phyloP scores from a whole-genome alignment of 2,888 invertebrate genomes.

The Volucella inflata region DNA sequence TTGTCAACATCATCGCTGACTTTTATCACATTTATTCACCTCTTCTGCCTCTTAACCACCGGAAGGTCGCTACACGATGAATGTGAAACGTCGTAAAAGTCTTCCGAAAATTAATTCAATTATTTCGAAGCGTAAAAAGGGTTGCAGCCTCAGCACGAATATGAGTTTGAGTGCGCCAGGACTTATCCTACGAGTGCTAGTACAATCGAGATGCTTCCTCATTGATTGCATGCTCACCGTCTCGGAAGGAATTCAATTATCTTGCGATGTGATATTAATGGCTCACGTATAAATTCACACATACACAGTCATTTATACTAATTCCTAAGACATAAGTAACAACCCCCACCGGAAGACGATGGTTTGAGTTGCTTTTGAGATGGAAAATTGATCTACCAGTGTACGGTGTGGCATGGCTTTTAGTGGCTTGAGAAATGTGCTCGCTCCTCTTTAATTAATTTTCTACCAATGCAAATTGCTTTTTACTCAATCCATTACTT shows the following conservation, averaged over 20 bases:
- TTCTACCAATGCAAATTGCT: slow-evolving; percentile 34
- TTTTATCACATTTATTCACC: slow-evolving; percentile 37
- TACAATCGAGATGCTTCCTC: slow-evolving; percentile 16
- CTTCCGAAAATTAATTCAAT: slow-evolving; percentile 63
- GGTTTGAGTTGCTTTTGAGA: not conserved
- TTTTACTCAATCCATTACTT: not conserved
- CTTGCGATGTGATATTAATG: slow-evolving; percentile 58
- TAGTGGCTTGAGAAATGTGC: slow-evolving; percentile 13
- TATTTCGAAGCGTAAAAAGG: slow-evolving; percentile 50
- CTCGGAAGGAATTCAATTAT: slow-evolving; percentile 66
- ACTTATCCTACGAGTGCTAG: not conserved
- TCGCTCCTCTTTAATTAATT: slow-evolving; percentile 33
- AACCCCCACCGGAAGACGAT: not conserved
- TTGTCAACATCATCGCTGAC: slow-evolving; percentile 23
- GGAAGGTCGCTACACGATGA: slow-evolving; percentile 39
- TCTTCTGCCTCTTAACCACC: not conserved
- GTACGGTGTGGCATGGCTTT: not conserved
- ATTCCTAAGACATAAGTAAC: slow-evolving; percentile 19
- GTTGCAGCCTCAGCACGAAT: slow-evolving; percentile 6
- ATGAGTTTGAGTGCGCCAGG: not conserved
- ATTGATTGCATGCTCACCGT: slow-evolving; percentile 45
- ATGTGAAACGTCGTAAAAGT: slow-evolving; percentile 25
- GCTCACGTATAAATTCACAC: slow-evolving; percentile 33
- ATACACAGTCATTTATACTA: too few species aligned
- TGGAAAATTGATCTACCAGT: slow-evolving; percentile 14